Evolutionary conservation across 1,140 invertebrate species (phyloP), one percentile per base, ranked within the genome.

Genomic region (Drosophila jambulina): DNA sequence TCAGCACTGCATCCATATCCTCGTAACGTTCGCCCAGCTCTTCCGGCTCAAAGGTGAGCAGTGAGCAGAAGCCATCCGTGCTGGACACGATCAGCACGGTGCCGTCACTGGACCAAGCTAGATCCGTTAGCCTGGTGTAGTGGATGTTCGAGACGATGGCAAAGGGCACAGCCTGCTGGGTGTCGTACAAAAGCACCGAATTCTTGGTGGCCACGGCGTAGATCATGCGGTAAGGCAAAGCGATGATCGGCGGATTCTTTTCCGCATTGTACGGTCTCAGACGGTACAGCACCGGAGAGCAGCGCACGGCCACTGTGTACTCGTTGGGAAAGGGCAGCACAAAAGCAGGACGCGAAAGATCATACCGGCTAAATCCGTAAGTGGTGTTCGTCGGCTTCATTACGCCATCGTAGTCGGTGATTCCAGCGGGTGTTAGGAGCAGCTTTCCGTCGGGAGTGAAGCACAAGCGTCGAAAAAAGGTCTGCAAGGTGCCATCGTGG

Each of bases 31-130:
- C 93, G 3, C 98, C 99, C 19, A 99, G 93, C 94, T 99, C 98
- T 7, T 94, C 95, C 21, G 95, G 93, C 32, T 95, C 94, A 93
- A 99, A 99, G 38, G 95, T 96, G 46, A 99, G 95, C 65, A 99
- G 94, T 0, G 98, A 98, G 92, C 98, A 98, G 92, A 97, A 99
- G 2, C 98, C 98, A 94, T 99, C 98, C 0, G 98, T 98, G 34
- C 98, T 99, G 19, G 97, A 98, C 0, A 97, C 96, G 3, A 98
- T 94, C 61, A 99, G 93, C 34, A 97, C 93, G 46, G 93, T 93
- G 1, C 98, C 98, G 94, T 99, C 96, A 4, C 94, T 93, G 6
- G 98, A 98, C 98, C 98, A 99, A 1, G 97, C 93, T 19, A 99
- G 75, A 94, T 99, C 98, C 42, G 97, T 99, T 13, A 99, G 93